These are phyloP conservation scores for Notechis scutatus DNA, from an alignment of 2,113 vertebrate genomes.

Conservation along the genomic window DNA sequence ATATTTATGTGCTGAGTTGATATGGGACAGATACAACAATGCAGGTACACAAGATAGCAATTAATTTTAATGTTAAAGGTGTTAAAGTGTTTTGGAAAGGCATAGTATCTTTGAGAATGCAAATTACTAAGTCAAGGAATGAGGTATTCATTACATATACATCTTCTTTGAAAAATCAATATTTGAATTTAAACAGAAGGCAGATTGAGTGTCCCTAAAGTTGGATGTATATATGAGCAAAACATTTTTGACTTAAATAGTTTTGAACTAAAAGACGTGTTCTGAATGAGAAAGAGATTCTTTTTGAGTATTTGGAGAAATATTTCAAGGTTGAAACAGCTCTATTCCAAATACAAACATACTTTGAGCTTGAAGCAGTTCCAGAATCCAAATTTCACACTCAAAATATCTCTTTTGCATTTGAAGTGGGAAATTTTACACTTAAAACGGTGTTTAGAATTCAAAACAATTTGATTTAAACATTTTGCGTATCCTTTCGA, in stretches of 20 bases:
- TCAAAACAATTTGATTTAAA: not conserved
- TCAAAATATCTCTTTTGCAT: not conserved
- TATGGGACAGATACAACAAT: not conserved
- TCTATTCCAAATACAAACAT: not conserved
- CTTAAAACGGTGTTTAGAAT: not conserved
- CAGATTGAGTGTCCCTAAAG: not conserved
- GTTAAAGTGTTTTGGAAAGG: constrained; percentile 5
- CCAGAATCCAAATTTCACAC: not conserved
- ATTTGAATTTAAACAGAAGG: not conserved
- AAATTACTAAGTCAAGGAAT: rapidly evolving
- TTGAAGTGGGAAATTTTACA: not conserved
- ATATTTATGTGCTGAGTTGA: constrained; percentile 19
- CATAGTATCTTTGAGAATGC: not conserved
- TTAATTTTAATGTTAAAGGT: constrained; percentile 17
- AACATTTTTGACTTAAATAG: not conserved
- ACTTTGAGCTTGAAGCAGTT: not conserved
- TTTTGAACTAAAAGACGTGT: not conserved
- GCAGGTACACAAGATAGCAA: not conserved
- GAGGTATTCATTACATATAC: not conserved
- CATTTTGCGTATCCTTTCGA: not conserved
- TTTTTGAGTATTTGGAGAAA: not conserved
- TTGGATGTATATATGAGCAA: not conserved
- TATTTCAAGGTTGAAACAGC: not conserved
- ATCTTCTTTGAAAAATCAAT: not conserved
- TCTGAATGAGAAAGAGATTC: not conserved